phyloP scores from a whole-genome alignment of 2,113 vertebrate genomes.

The Cathartes aura region DNA sequence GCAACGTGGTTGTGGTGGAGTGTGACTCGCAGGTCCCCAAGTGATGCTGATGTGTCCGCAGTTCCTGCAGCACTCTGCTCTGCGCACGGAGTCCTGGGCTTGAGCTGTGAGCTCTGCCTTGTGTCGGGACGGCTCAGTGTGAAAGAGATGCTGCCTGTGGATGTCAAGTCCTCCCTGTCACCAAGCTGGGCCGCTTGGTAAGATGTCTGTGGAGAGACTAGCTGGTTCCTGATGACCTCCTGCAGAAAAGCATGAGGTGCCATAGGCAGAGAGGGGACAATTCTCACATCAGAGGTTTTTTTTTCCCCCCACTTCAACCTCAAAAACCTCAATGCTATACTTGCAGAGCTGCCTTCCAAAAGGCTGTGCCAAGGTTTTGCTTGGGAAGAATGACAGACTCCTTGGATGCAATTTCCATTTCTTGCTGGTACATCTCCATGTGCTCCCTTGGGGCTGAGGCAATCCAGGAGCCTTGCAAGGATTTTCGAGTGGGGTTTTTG shows the following conservation, averaged over 20 bases:
- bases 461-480: not conserved
- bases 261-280: not conserved
- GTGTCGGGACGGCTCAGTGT: not conserved
- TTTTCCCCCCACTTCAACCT: not conserved
- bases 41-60: not conserved
- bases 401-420: not conserved
- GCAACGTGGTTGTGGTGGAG: accelerated
- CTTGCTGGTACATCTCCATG: not conserved
- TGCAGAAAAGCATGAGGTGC: not conserved
- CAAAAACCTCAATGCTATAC: accelerated
- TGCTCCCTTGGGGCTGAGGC: not conserved
- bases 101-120: not conserved
- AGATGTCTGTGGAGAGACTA: not conserved
- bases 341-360: not conserved
- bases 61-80: not conserved
- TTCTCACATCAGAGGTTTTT: not conserved
- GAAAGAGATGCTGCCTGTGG: not conserved
- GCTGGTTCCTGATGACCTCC: not conserved
- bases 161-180: not conserved
- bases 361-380: not conserved
- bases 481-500: not conserved
- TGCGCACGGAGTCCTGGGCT: accelerated
- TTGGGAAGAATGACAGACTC: accelerated
- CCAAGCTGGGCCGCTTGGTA: not conserved
- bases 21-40: too few species aligned